Conservation (phyloP, 2,888 invertebrate species). For the Lottia gigantea region DNA sequence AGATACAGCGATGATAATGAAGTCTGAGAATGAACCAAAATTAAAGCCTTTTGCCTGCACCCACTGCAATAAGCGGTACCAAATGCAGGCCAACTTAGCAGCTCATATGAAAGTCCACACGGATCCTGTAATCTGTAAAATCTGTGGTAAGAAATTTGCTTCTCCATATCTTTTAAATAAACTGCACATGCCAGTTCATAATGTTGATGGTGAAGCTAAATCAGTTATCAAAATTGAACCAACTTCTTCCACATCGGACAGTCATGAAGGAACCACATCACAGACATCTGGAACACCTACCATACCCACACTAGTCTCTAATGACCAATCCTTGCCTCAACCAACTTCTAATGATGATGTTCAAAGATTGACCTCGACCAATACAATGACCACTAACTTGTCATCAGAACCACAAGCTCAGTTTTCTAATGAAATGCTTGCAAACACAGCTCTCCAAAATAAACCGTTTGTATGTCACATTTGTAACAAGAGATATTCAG, state of each 20-base stretch:
- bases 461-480: not conserved
- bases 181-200: not conserved
- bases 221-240: not conserved
- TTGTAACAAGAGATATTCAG: not conserved
- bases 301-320: not conserved
- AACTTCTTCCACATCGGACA: too few species aligned
- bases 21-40: not conserved
- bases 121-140: slow-evolving; percentile 1
- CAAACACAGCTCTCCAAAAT: not conserved
- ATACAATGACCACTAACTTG: not conserved
- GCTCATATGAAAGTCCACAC: slow-evolving; percentile 1
- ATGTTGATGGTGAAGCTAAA: not conserved
- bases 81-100: not conserved
- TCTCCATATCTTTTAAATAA: not conserved
- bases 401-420: not conserved
- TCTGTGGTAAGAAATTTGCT: slow-evolving; percentile 5
- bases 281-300: not conserved
- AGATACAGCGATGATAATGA: not conserved
- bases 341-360: not conserved
- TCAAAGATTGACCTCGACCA: not conserved
- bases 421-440: not conserved
- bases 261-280: not conserved
- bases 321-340: not conserved
- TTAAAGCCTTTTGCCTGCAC: not conserved
- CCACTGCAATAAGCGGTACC: not conserved